Evolutionary conservation across 2,797 vertebrate species (phyloP).

Genomic region (Pteronotus mesoamericanus): DNA sequence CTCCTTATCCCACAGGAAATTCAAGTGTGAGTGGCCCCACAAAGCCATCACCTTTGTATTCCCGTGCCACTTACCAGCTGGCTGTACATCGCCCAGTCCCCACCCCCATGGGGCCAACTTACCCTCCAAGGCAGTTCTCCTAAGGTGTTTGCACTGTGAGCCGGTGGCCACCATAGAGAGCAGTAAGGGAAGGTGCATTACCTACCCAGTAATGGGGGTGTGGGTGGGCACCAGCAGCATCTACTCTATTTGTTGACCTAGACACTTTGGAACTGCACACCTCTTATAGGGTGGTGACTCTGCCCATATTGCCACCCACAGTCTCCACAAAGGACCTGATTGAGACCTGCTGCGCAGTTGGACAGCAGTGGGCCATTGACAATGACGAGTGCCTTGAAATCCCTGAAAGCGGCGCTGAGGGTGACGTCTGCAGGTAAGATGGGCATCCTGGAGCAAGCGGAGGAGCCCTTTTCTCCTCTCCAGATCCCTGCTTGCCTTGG

Average conservation of each 20-base stretch:
- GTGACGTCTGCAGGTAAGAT: conserved; percentile 88
- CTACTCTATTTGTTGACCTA: accelerated
- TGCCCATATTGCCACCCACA: not conserved
- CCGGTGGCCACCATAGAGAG: accelerated
- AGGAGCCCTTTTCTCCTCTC: not conserved
- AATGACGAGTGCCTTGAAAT: conserved; percentile 87
- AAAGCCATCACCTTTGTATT: not conserved
- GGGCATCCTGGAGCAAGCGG: not conserved
- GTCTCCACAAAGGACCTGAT: conserved; percentile 90
- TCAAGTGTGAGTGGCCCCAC: not conserved
- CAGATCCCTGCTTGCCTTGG: not conserved
- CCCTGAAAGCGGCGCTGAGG: conserved; percentile 79
- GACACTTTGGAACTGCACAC: accelerated
- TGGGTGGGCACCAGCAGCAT: accelerated
- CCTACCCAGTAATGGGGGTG: not conserved
- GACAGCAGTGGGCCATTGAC: conserved; percentile 91
- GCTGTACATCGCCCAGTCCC: not conserved
- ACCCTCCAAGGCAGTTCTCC: not conserved
- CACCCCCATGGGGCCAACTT: not conserved
- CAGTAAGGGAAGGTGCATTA: accelerated
- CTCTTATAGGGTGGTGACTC: not conserved
- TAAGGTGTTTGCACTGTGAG: not conserved
- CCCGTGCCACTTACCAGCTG: not conserved
- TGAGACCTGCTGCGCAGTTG: conserved; percentile 90
- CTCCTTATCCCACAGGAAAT: not conserved